These are phyloP conservation scores for Pseudolycoriella hygida DNA, from an alignment of 2,888 invertebrate species.

Conservation along the genomic window DNA sequence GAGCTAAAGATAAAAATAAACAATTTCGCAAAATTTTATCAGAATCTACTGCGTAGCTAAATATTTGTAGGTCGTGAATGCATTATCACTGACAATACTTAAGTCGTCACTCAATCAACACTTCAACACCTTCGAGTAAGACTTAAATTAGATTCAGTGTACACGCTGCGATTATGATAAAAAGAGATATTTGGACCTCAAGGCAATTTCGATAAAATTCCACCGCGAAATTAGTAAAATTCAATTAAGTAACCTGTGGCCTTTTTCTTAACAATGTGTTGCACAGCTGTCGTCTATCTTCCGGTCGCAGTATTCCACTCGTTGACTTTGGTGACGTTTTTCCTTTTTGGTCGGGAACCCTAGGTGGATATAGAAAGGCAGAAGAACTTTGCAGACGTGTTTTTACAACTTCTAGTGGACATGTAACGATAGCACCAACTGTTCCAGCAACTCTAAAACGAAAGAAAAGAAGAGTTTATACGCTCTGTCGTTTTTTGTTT, in stretches of 20 bases:
- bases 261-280: slow-evolving; percentile 48
- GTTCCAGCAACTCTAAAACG: slow-evolving; percentile 80
- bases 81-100: no score
- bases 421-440: slow-evolving; percentile 89
- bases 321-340: slow-evolving; percentile 23
- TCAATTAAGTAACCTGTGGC: slow-evolving; percentile 41
- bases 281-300: slow-evolving; percentile 55
- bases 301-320: slow-evolving; percentile 33
- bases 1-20: no score
- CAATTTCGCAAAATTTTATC: no score
- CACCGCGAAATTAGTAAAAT: no score
- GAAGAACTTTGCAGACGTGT: slow-evolving; percentile 90
- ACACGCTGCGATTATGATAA: no score
- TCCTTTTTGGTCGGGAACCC: slow-evolving; percentile 25
- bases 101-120: no score
- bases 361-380: slow-evolving; percentile 33
- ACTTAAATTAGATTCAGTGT: no score
- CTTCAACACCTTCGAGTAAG: no score
- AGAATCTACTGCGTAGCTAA: no score
- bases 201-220: no score
- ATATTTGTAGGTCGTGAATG: no score
- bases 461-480: slow-evolving; percentile 8
- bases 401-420: slow-evolving; percentile 95
- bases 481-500: neutral
- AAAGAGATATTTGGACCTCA: no score